Base-by-base conservation (phyloP, 2,888 invertebrate species). In the Octonoba sinensis region DNA sequence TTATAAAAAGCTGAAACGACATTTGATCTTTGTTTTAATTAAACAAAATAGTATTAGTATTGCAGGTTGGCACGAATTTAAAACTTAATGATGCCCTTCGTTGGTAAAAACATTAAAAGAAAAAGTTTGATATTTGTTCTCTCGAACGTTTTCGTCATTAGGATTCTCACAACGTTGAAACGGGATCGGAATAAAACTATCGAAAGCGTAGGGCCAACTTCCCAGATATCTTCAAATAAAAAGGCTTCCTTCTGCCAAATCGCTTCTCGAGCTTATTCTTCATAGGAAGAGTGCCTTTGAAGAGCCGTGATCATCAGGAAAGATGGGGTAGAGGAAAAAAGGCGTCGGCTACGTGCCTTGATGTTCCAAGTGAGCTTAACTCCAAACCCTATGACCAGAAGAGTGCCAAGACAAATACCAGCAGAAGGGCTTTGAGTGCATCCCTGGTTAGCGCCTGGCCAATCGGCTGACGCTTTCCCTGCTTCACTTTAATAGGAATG, bases 341-440 rank as follows among this genome's bases (percentile, higher is more conserved):
- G 20, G 44, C 44, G 59, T 20, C 18, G 51, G 18, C 64, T 70
- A 70, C 70, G 57, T 70, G 57, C 57, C 44, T 59, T 70, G 57
- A 16, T 59, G 24, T 24, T 54, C 47, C 57, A 70, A 70, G 70
- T 70, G 56, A 57, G 36, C 59, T 59, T 12, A 54, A 70, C 57
- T 20, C 54, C 20, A 59, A 70, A 59, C 70, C 44, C 47, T 64
- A 20, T 44, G 46, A 47, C 64, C 20, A 15, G 46, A 12, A 46
- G 57, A 59, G 59, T 70, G 47, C 44, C 22, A 70, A 70, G 59
- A 59, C 70, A 70, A 70, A 70, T 70, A 70, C 59, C 47, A 70
- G 59, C 46, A 59, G 59, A 54, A 69, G 22, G 51, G n/a, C 36
- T 47, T 18, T 67, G 56, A 69, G 69, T 44, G 69, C 69, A 69